Percentiles rank a stretch among this genome's conserved stretches.
Evolutionary conservation across 1,140 invertebrate genomes (phyloP).

Genomic region (Trichoplusia ni): DNA sequence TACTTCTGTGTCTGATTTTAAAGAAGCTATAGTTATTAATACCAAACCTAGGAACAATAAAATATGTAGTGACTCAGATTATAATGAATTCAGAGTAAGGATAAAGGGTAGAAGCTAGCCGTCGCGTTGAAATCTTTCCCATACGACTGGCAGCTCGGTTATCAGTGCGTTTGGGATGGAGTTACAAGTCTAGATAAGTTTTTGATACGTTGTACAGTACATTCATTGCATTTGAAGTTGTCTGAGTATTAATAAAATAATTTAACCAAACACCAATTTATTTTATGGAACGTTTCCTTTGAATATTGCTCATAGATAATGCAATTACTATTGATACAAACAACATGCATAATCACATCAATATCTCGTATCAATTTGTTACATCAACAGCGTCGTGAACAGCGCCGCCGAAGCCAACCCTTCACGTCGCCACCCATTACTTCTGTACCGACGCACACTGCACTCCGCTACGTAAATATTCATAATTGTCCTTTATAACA

Average conservation of each 20-base stretch:
- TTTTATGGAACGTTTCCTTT: too few relatives aligned
- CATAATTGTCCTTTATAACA: conserved; percentile 56
- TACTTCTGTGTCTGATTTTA: too few relatives aligned
- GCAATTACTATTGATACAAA: background rate
- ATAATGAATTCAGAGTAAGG: too few relatives aligned
- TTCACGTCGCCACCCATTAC: conserved; percentile 54
- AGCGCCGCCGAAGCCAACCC: conserved; percentile 46
- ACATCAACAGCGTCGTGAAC: conserved; percentile 20
- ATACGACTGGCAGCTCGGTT: background rate
- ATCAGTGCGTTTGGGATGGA: too few relatives aligned
- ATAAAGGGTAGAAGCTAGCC: too few relatives aligned
- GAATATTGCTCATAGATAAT: background rate
- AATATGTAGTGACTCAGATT: too few relatives aligned
- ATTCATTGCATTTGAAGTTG: background rate
- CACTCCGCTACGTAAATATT: conserved; percentile 60
- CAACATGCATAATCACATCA: conserved; percentile 13
- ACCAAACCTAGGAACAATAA: too few relatives aligned
- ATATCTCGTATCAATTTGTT: conserved; percentile 9
- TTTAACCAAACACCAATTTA: too few relatives aligned
- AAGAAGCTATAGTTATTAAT: too few relatives aligned
- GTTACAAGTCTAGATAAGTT: background rate
- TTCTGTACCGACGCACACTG: conserved; percentile 49
- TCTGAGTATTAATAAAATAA: too few relatives aligned
- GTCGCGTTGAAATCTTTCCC: conserved; percentile 9
- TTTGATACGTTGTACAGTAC: background rate